A percentile compares a stretch with the other conserved stretches of the same genome.
Evolutionary conservation across 2,888 invertebrate genomes (phyloP).

Genomic region (Drosophila leonis): DNA sequence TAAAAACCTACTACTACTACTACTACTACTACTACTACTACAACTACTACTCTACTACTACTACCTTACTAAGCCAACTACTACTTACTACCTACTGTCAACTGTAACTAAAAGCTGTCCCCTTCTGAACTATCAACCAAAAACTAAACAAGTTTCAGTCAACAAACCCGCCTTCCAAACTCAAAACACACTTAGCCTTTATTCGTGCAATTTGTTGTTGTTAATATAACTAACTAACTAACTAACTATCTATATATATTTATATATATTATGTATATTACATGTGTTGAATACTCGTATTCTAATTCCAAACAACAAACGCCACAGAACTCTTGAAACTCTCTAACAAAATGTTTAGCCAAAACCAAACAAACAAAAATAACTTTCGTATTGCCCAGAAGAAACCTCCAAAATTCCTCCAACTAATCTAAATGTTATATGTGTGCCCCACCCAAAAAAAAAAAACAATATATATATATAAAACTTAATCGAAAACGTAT

Average conservation of each 20-base stretch:
- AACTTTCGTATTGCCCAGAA: constrained; percentile 58
- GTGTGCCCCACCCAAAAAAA: constrained; percentile 37
- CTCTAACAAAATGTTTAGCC: constrained; percentile 46
- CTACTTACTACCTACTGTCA: constrained; percentile 54
- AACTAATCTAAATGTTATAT: constrained; percentile 43
- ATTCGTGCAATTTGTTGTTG: constrained; percentile 79
- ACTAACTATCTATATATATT: constrained; percentile 40
- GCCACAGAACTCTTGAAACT: constrained; percentile 38
- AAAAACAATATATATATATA: constrained; percentile 5
- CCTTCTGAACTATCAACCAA: constrained; percentile 67
- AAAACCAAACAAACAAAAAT: constrained; percentile 9
- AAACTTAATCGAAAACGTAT: constrained; percentile 59
- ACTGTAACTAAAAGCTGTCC: constrained; percentile 64
- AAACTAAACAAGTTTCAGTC: constrained; percentile 61
- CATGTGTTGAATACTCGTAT: constrained; percentile 68
- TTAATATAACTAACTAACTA: constrained; percentile 50
- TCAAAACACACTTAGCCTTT: constrained; percentile 65
- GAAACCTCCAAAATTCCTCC: constrained; percentile 35
- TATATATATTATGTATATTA: constrained; percentile 43
- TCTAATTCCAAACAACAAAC: constrained; percentile 62
- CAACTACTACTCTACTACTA: constrained; percentile 51
- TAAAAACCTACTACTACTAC: constrained; percentile 78
- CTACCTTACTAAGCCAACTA: constrained; percentile 18
- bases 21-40: constrained; percentile 59
- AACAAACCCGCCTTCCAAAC: constrained; percentile 57